Percentiles rank a stretch among this genome's conserved stretches.
phyloP scores from a whole-genome alignment of 2,113 vertebrate genomes.

The Spea bombifrons region DNA sequence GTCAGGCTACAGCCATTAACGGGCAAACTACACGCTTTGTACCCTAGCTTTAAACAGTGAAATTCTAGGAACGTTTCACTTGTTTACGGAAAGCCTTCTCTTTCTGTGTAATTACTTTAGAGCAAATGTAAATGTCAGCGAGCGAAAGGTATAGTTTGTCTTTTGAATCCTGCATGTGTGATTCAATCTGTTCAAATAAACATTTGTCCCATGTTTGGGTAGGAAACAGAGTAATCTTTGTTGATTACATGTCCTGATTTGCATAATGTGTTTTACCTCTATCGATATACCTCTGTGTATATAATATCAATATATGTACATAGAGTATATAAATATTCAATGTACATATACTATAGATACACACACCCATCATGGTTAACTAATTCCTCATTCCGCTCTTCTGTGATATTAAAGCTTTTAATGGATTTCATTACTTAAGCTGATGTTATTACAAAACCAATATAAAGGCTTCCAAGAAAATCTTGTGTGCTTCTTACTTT shows the following conservation, averaged over 20 bases:
- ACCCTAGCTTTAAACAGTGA: not conserved
- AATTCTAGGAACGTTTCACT: not conserved
- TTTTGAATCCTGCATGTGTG: not conserved
- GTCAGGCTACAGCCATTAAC: not conserved
- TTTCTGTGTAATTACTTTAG: not conserved
- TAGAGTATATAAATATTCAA: no score
- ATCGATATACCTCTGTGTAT: no score
- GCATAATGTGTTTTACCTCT: not conserved
- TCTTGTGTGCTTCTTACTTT: slow-evolving; percentile 4
- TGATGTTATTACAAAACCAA: slow-evolving; percentile 29
- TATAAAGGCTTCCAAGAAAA: slow-evolving; percentile 28
- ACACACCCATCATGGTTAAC: not conserved
- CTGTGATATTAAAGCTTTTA: slow-evolving; percentile 24
- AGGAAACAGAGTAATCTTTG: not conserved
- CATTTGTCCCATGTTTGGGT: not conserved
- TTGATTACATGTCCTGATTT: not conserved
- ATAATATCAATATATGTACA: no score
- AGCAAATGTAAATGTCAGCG: not conserved
- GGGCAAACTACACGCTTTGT: no score
- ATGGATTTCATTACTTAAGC: slow-evolving; percentile 38
- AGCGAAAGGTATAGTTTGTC: not conserved
- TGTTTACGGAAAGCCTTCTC: not conserved
- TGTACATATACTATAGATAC: no score
- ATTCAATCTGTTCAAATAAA: not conserved
- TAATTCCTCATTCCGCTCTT: not conserved